Evolutionary conservation across 2,797 vertebrate genomes (phyloP).

Genomic region (Lerista edwardsae): DNA sequence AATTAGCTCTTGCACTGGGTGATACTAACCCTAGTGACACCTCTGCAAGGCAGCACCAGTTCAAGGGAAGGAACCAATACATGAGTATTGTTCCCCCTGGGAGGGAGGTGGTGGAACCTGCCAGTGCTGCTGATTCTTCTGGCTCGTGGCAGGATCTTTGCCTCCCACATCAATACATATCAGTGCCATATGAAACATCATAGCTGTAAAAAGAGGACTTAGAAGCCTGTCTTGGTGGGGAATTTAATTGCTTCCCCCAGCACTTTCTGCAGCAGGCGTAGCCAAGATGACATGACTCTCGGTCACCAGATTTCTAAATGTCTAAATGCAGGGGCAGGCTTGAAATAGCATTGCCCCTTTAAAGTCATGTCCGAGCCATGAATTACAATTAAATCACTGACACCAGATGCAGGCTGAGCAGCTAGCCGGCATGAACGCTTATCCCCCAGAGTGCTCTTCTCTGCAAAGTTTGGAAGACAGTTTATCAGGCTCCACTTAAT

Average conservation of each 20-base stretch:
- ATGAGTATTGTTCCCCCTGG: too few relatives aligned
- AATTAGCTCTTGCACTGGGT: too few relatives aligned
- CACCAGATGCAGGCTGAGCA: slow-evolving; percentile 26
- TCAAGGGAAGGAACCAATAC: too few relatives aligned
- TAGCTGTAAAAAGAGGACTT: not conserved
- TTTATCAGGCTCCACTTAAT: slow-evolving; percentile 27
- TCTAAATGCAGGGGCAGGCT: slow-evolving; percentile 25
- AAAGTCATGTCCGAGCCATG: slow-evolving; percentile 14
- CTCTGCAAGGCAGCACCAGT: too few relatives aligned
- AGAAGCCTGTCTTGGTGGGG: not conserved
- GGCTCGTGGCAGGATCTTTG: too few relatives aligned
- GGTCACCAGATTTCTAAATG: not conserved
- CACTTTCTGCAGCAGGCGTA: not conserved
- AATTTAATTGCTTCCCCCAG: not conserved
- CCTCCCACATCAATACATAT: too few relatives aligned
- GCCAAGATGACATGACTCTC: not conserved
- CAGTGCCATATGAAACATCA: not conserved
- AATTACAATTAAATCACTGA: slow-evolving; percentile 32
- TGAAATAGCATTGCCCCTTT: not conserved
- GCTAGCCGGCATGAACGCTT: not conserved
- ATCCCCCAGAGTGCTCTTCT: not conserved
- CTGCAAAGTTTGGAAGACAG: slow-evolving; percentile 1
- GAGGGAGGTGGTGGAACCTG: too few relatives aligned
- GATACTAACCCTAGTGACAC: too few relatives aligned
- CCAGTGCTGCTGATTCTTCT: too few relatives aligned